phyloP scores from a whole-genome alignment of 2,113 vertebrate species.

The Cichladusa arquata region DNA sequence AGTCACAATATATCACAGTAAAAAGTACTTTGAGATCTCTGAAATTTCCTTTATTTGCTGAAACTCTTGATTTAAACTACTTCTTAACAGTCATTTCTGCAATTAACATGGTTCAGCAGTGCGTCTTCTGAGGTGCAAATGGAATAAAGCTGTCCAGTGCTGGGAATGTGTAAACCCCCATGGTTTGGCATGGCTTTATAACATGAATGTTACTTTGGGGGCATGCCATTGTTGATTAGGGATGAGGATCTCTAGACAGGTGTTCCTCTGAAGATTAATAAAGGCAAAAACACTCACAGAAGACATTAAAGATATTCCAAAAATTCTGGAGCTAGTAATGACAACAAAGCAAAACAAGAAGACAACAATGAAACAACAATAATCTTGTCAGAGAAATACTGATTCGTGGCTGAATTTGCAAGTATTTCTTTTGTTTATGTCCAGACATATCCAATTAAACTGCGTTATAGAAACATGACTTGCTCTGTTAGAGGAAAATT shows the following conservation, averaged over 20 bases:
- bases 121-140: not conserved
- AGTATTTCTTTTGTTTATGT: not conserved
- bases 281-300: not conserved
- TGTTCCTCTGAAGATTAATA: not conserved
- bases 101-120: not conserved
- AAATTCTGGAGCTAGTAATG: not conserved
- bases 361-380: not conserved
- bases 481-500: not conserved
- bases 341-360: not conserved
- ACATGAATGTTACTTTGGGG: not conserved
- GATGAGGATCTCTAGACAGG: not conserved
- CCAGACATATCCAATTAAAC: not conserved
- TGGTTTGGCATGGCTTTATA: not conserved
- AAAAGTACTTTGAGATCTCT: not conserved
- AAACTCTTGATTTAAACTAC: not conserved
- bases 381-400: not conserved
- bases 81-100: not conserved
- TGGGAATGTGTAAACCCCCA: not conserved
- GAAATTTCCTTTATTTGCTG: constrained; percentile 5
- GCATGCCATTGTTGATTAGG: fast-evolving
- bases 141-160: not conserved
- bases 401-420: not conserved
- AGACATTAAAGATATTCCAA: not conserved
- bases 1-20: not conserved
- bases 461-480: not conserved